A percentile compares a stretch with the other conserved stretches of the same genome.
These are phyloP conservation scores for Clivina fossor DNA, from an alignment of 2,888 invertebrate genomes.

Conservation along the genomic window DNA sequence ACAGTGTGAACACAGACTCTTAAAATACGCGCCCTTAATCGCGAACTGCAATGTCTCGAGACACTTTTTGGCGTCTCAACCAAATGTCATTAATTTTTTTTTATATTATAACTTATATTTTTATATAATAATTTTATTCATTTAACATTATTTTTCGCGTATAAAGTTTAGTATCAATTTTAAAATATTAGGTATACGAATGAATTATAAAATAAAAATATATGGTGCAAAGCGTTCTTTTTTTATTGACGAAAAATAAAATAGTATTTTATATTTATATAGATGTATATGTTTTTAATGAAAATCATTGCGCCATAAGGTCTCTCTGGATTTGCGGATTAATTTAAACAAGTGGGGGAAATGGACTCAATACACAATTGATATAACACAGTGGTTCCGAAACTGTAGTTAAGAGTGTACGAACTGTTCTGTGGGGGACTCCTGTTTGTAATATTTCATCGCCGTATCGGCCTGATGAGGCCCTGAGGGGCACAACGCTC, in stretches of 20 bases:
- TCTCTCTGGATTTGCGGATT: conserved; percentile 34
- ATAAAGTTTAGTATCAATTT: conserved; percentile 8
- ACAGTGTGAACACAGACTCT: conserved; percentile 43
- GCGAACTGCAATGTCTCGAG: conserved; percentile 48
- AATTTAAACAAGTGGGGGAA: conserved; percentile 30
- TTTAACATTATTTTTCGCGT: conserved; percentile 16
- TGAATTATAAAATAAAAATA: neutral
- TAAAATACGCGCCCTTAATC: conserved; percentile 22
- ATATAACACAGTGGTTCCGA: conserved; percentile 37
- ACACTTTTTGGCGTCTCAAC: conserved; percentile 47
- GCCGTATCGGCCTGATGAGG: conserved; percentile 25
- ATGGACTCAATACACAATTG: conserved; percentile 33
- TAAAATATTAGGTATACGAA: conserved; percentile 19
- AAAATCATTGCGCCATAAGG: conserved; percentile 27
- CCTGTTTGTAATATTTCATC: conserved; percentile 34
- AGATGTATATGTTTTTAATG: conserved; percentile 30
- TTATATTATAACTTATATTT: conserved; percentile 34
- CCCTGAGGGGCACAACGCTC: neutral
- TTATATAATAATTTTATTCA: neutral
- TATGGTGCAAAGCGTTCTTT: neutral
- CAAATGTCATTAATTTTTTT: conserved; percentile 8
- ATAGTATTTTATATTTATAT: neutral
- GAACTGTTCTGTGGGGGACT: conserved; percentile 34
- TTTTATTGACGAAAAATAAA: neutral
- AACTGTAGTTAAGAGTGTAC: conserved; percentile 33